These are phyloP conservation scores for Sympetrum striolatum DNA, from an alignment of 2,888 invertebrate genomes.

Conservation along the genomic window DNA sequence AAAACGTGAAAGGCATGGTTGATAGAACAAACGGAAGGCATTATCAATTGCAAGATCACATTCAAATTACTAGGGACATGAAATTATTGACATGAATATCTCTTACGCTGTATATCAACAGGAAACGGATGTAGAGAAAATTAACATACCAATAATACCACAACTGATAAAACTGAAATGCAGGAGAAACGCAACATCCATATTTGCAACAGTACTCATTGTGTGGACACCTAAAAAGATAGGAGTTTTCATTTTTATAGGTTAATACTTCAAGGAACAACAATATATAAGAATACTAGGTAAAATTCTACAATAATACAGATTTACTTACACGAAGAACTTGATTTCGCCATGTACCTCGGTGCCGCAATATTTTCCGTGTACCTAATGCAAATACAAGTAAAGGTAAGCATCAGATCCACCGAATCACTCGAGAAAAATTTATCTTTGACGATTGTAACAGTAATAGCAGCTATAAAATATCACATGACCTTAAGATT, in stretches of 20 bases:
- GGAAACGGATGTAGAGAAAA: neutral
- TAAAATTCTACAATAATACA: neutral
- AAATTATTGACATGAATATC: too few species aligned
- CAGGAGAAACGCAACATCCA: constrained; percentile 64
- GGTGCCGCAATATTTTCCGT: constrained; percentile 59
- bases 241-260: neutral
- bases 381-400: constrained; percentile 48
- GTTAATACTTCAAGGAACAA: too few species aligned
- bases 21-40: too few species aligned
- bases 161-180: constrained; percentile 64
- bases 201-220: constrained; percentile 65
- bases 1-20: too few species aligned
- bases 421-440: neutral
- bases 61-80: too few species aligned
- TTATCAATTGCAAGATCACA: too few species aligned
- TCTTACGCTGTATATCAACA: too few species aligned
- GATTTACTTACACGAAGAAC: constrained; percentile 59
- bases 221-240: constrained; percentile 58
- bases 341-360: constrained; percentile 60
- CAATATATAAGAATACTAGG: too few species aligned
- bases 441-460: neutral
- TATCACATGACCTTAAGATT: neutral
- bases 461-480: neutral
- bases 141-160: constrained; percentile 65
- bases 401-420: neutral